Evolutionary conservation across 2,888 invertebrate species (phyloP).

Genomic region (Eugnorisma glareosa): DNA sequence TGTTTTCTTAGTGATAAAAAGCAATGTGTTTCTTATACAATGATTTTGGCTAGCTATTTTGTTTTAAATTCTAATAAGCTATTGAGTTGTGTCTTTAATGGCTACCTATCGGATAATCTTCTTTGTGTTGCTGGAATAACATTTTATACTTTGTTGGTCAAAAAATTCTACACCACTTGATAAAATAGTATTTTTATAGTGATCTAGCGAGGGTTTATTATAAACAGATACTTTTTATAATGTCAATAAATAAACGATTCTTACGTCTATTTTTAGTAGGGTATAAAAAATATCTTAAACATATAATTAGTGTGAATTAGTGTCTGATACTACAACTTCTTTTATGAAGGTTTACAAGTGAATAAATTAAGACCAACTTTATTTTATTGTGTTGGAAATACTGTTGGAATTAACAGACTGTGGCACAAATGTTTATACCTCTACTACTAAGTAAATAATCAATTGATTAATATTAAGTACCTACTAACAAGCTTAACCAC

Average conservation of each 20-base stretch:
- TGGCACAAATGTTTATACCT: not conserved
- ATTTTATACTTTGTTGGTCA: not conserved
- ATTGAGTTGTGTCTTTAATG: not conserved
- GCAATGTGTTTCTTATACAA: not conserved
- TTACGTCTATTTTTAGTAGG: not conserved
- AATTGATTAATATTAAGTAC: not conserved
- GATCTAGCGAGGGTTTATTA: not conserved
- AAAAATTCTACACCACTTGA: not conserved
- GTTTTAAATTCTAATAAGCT: not conserved
- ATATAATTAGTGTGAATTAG: too few species aligned
- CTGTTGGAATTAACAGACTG: not conserved
- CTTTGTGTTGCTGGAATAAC: not conserved
- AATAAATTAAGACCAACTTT: not conserved
- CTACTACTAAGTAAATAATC: conserved; percentile 6
- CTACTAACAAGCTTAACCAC: conserved; percentile 29
- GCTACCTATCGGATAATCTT: not conserved
- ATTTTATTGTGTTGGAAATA: not conserved
- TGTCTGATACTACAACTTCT: not conserved
- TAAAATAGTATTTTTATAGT: too few species aligned
- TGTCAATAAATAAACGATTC: not conserved
- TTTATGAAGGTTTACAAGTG: not conserved
- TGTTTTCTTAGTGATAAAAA: conserved; percentile 14
- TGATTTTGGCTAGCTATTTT: not conserved
- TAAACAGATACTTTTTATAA: not conserved
- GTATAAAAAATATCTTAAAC: not conserved